phyloP scores from a whole-genome alignment of 35 echinoderm and acorn worm genomes.

The Heliocidaris erythrogramma region DNA sequence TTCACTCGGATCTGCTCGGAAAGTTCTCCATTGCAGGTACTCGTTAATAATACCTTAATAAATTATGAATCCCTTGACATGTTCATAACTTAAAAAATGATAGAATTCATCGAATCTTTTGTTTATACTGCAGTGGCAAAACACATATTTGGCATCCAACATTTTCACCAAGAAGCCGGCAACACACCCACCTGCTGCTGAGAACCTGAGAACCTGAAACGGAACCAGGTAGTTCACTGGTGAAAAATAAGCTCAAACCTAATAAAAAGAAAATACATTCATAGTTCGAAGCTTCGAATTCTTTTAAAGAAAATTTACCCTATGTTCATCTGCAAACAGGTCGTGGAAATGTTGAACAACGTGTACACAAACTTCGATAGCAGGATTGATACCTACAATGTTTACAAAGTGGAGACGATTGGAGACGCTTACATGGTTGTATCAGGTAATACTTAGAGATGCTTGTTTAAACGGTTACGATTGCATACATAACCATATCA shows the following conservation, averaged over 20 bases:
- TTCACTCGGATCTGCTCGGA: constrained; percentile 92
- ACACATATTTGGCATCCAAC: too few relatives aligned
- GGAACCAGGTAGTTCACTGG: too few relatives aligned
- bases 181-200: too few relatives aligned
- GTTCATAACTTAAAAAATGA: neutral
- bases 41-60: neutral
- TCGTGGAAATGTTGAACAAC: constrained; percentile 88
- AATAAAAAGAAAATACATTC: too few relatives aligned
- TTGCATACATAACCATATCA: neutral
- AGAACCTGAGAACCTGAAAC: too few relatives aligned
- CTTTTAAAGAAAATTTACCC: too few relatives aligned
- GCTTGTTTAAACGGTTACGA: too few relatives aligned
- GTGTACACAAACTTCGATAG: constrained; percentile 79
- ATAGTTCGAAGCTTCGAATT: too few relatives aligned
- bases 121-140: neutral
- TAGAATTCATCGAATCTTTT: neutral
- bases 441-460: too few relatives aligned
- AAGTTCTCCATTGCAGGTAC: constrained; percentile 84
- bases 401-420: constrained; percentile 93
- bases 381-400: constrained; percentile 80
- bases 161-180: too few relatives aligned
- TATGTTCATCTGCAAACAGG: constrained; percentile 7
- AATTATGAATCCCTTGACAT: neutral
- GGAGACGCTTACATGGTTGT: constrained; percentile 92
- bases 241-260: too few relatives aligned